Conservation (phyloP, 2,797 vertebrate species). For the Hemibagrus guttatus region DNA sequence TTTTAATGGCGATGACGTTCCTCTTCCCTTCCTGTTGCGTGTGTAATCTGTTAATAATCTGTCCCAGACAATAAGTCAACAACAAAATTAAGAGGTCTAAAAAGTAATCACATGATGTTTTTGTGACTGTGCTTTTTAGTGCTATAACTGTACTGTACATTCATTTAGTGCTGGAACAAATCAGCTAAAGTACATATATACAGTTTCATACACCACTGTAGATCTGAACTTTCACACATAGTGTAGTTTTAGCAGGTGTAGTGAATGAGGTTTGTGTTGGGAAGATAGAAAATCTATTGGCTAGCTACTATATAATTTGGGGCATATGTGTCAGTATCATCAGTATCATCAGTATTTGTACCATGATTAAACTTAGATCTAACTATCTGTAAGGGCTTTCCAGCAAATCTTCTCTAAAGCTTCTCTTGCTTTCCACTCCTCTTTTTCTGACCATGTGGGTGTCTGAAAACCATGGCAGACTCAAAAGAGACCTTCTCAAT, state of each 20-base stretch:
- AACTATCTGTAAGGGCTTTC: neutral
- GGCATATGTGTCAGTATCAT: conserved; percentile 9
- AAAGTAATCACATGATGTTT: neutral
- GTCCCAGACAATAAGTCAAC: neutral
- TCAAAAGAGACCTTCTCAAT: conserved; percentile 36
- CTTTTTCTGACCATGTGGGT: conserved; percentile 25
- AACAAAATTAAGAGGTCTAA: neutral
- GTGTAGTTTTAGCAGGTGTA: neutral
- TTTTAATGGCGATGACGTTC: conserved; percentile 6
- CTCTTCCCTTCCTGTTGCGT: neutral
- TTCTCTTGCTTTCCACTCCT: neutral
- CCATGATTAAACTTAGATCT: conserved; percentile 13
- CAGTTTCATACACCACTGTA: neutral
- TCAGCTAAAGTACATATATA: neutral
- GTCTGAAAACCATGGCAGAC: conserved; percentile 40
- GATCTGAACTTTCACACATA: neutral
- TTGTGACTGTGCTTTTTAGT: neutral
- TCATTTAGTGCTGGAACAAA: neutral
- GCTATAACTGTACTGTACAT: neutral
- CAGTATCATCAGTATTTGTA: conserved; percentile 7
- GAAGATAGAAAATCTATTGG: neutral
- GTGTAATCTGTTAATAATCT: neutral
- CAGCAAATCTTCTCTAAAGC: conserved; percentile 21
- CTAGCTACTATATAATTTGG: neutral
- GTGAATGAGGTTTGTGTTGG: neutral